Base-by-base conservation (phyloP, 2,797 vertebrate genomes). In the Chaetophractus vellerosus region DNA sequence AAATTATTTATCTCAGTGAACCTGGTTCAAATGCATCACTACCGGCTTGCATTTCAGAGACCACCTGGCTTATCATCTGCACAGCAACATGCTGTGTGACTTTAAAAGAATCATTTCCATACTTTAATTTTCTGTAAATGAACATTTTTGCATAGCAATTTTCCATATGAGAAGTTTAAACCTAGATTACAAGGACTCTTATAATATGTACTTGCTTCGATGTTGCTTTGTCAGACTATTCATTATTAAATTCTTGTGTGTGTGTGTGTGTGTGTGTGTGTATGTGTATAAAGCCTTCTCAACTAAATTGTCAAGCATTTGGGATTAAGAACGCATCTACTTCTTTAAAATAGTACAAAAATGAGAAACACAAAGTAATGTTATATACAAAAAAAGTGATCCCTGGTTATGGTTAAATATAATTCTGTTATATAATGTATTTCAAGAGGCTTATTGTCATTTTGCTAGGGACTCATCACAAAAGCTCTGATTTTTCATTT, bases 1-100 rank as follows among this genome's bases (percentile, higher is more conserved):
- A 93, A 94, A 85, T 94, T 78, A 95, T 59, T 92, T 90, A 90
- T 76, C n/a, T 87, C 28, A 31, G 26, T 88, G 63, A 91, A 93
- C 14, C 16, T 96, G 28, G 23, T 78, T 91, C 50, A 76, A 66
- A 74, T 64, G 5, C 28, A 45, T 68, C 57, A 41, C 23, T 59
- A 79, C 48, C 59, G 52, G 79, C 14, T 96, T 95, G 23, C 57
- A 38, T 85, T 93, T 81, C 57, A 83, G 19, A n/a, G 26, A 31
- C 33, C 64, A 94, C 72, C 26, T 90, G 69, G 9, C 23, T 90
- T 92, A 91, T 96, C 33, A 66, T 94, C 61, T 88, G 59, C 9
- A 88, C 33, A 91, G 61, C 38, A 88, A 33, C 15, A 88, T 84
- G 41, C 50, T 87, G 14, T 84, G 61, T 96, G 88, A 69, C 41